Evolutionary conservation across 2,888 invertebrate species (phyloP), one percentile per base, ranked within the genome.

Genomic region (Lymantria monacha): DNA sequence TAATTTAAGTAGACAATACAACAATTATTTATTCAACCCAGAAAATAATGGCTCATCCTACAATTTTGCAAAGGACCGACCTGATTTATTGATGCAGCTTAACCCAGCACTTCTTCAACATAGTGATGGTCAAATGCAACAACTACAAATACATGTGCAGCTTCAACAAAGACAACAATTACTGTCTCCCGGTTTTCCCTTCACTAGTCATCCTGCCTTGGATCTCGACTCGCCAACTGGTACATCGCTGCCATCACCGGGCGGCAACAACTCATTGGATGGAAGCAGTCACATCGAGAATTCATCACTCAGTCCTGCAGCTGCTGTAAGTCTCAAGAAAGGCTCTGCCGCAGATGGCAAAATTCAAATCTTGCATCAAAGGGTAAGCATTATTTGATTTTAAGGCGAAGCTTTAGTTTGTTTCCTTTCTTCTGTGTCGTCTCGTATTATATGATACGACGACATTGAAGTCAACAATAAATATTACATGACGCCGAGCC

Each of bases 201-300:
- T 95, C 81, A 87, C 93, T 76, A 94, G 93, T 73, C 94, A 94
- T 79, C 94, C 94, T 77, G 93, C 93, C 15, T 77, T 95, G 72
- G 95, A 95, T 70, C 94, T 95, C 37, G 95, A 95, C 61, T 95
- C 96, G 48, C 95, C 96, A 41, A 92, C 94, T n/a, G 90, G 86
- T 42, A 95, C 96, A 72, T 96, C 96, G 42, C 86, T 97, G 58
- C 97, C 97, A 0, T 96, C 96, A 42, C 96, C 97, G 0, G 95
- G 95, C 51, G 95, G 94, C 31, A 94, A 94, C 59, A 95, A 94
- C 74, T 95, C 95, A 0, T 81, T 95, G 70, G 95, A 95, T 66
- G 94, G 94, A 22, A 88, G 86, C 62, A 90, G 84, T 59, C 93
- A 93, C 83, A 87, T 92, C 69, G 93, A 93, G 59, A 92, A 81